These are phyloP conservation scores for Orchestia grillus DNA, from an alignment of 1,140 invertebrate genomes.

Conservation along the genomic window DNA sequence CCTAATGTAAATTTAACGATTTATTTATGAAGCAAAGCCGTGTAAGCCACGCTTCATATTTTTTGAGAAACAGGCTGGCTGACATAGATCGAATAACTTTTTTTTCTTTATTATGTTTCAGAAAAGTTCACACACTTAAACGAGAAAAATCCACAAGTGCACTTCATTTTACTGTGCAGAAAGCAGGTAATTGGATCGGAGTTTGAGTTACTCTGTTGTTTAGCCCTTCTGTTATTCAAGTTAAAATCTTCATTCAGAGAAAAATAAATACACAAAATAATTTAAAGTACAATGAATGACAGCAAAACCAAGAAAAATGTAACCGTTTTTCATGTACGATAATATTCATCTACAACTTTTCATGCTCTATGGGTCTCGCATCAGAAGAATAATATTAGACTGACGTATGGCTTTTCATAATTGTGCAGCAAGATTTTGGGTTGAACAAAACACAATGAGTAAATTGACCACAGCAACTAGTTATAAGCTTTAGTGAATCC, in stretches of 20 bases:
- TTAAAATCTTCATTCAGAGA: neutral
- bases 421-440: neutral
- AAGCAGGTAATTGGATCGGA: neutral
- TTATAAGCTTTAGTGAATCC: neutral
- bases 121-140: no score
- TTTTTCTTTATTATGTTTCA: no score
- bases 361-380: neutral
- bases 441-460: neutral
- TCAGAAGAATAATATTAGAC: neutral
- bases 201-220: neutral
- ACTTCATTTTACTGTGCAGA: neutral
- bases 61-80: no score
- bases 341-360: neutral
- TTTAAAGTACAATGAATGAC: neutral
- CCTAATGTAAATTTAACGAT: no score
- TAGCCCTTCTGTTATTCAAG: neutral
- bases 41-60: no score
- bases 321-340: neutral
- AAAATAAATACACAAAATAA: neutral
- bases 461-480: neutral
- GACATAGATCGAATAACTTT: no score
- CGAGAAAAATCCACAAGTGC: no score
- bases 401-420: neutral
- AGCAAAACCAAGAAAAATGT: neutral
- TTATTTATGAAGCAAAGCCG: no score